These are phyloP conservation scores for Drosophila bifasciata DNA, from an alignment of 1,140 invertebrate species.

Conservation along the genomic window DNA sequence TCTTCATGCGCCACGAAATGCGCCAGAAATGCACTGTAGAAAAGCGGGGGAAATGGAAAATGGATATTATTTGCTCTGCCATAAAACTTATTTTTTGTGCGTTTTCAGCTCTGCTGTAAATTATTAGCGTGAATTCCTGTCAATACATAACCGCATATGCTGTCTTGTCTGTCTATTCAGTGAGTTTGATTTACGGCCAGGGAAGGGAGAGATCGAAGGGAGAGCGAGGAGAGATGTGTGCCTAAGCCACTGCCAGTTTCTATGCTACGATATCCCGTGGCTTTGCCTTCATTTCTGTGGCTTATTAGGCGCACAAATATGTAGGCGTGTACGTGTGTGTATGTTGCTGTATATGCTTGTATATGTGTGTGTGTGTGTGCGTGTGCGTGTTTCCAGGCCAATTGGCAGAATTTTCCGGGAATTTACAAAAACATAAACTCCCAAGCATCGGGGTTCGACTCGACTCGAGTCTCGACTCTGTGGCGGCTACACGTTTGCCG, in stretches of 20 bases:
- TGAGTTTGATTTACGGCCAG: conserved; percentile 59
- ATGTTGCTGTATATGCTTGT: too few species aligned
- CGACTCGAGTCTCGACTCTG: neutral
- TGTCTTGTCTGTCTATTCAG: conserved; percentile 43
- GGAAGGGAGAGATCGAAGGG: conserved; percentile 4
- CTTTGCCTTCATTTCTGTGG: neutral
- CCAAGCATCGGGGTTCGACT: conserved; percentile 15
- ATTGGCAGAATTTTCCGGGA: conserved; percentile 48
- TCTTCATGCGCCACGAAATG: conserved; percentile 44
- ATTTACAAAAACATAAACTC: conserved; percentile 39
- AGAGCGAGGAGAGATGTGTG: too few species aligned
- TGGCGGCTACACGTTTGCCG: conserved; percentile 25
- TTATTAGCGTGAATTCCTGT: conserved; percentile 56
- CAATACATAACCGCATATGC: conserved; percentile 55
- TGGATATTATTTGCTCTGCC: neutral
- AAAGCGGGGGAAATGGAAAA: conserved; percentile 7
- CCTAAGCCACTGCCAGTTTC: conserved; percentile 20
- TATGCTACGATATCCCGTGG: conserved; percentile 2
- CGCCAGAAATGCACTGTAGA: conserved; percentile 16
- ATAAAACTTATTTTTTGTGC: conserved; percentile 20
- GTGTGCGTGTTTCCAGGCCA: conserved; percentile 39
- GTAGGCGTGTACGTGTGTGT: conserved; percentile 35
- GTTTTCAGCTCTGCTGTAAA: conserved; percentile 27
- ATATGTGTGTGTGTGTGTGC: too few species aligned
- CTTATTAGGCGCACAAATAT: conserved; percentile 39